phyloP scores from a whole-genome alignment of 2,888 invertebrate genomes.

The Cheiracanthium punctorium region DNA sequence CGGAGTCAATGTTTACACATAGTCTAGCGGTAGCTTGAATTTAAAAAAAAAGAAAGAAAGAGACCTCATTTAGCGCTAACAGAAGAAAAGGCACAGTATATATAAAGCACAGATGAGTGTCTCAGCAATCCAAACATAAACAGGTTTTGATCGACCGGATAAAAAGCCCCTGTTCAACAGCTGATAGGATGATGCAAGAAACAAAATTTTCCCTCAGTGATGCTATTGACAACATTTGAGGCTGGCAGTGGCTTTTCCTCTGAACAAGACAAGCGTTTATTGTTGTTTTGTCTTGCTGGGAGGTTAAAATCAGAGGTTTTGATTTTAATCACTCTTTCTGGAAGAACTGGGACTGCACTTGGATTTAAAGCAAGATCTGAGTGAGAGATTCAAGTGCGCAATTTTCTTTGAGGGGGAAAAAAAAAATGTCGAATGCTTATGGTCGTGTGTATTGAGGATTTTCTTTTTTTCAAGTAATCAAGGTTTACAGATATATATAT shows the following conservation, averaged over 20 bases:
- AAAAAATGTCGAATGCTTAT: too few species aligned
- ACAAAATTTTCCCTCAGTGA: not conserved
- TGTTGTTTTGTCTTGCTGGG: too few species aligned
- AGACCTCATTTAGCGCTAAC: constrained; percentile 12
- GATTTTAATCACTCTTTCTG: too few species aligned
- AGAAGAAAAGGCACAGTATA: not conserved
- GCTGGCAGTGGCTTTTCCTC: not conserved
- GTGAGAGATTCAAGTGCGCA: too few species aligned
- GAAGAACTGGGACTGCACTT: too few species aligned
- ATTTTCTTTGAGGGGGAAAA: too few species aligned
- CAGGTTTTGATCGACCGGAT: constrained; percentile 36
- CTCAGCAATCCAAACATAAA: constrained; percentile 16
- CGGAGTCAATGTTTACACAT: constrained; percentile 19
- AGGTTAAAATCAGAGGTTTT: too few species aligned
- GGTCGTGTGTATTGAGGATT: too few species aligned
- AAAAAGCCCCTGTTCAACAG: constrained; percentile 35
- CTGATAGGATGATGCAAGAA: constrained; percentile 1
- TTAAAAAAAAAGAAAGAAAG: too few species aligned
- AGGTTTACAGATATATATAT: too few species aligned
- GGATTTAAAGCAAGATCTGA: too few species aligned
- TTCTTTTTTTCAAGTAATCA: too few species aligned
- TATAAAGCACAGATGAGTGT: not conserved
- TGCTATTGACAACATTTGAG: not conserved
- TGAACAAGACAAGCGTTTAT: not conserved
- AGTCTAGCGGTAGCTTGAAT: not conserved